These are phyloP conservation scores for Chrysomela aeneicollis DNA, from an alignment of 2,888 invertebrate species.

Conservation along the genomic window DNA sequence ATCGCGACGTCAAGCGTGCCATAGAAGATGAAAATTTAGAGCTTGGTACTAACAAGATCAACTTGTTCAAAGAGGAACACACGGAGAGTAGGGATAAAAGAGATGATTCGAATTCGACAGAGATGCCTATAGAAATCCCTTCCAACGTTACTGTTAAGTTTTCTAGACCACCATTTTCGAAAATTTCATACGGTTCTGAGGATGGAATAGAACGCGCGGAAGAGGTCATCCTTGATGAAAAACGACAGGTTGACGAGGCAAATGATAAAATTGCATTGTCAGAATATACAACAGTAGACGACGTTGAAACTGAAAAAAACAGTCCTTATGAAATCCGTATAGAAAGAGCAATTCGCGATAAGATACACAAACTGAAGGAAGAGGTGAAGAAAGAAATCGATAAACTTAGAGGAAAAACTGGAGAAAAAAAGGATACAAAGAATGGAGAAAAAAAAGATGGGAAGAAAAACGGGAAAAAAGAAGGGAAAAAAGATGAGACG, in stretches of 20 bases:
- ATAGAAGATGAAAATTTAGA: constrained; percentile 46
- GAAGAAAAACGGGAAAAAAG: neutral
- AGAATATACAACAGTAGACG: constrained; percentile 1
- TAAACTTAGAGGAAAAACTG: constrained; percentile 9
- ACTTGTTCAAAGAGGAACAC: constrained; percentile 38
- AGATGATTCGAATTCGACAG: neutral
- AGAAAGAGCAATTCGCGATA: constrained; percentile 47
- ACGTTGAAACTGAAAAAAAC: constrained; percentile 3
- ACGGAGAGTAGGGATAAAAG: constrained; percentile 28
- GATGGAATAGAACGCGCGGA: neutral
- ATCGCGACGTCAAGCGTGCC: constrained; percentile 42
- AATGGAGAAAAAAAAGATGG: neutral
- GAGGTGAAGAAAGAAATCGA: constrained; percentile 51
- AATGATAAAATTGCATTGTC: constrained; percentile 9
- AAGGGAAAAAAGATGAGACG: neutral
- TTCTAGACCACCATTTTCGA: neutral
- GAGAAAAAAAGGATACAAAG: neutral
- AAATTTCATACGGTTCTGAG: neutral
- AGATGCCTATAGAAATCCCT: neutral
- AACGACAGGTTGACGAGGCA: neutral
- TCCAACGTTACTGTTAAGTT: neutral
- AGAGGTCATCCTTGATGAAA: constrained; percentile 11
- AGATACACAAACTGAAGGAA: constrained; percentile 50
- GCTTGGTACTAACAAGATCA: constrained; percentile 43
- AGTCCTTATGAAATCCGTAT: constrained; percentile 45